Base-by-base conservation (phyloP, 2,797 vertebrate species). In the Sphaeramia orbicularis region DNA sequence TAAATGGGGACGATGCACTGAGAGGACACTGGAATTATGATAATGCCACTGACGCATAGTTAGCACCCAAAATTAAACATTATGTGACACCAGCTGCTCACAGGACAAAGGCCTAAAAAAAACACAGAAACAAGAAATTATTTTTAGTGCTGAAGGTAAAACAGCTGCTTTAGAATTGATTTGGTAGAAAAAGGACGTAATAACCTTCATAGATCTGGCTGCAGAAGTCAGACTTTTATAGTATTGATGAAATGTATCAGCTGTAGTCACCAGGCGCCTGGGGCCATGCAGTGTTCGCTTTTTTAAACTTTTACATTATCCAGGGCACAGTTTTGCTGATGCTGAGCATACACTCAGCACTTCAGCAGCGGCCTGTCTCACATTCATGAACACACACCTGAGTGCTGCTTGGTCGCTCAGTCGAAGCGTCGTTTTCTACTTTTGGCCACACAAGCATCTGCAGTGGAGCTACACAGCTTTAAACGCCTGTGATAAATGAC, bases 221-320 rank as follows among this genome's bases (percentile, higher is more conserved):
- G 35, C 40, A 65, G 24, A 59, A 58, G 61, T 64, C 59, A 48
- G 32, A 44, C 32, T 41, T 59, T 65, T 74, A 63, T 27, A 19
- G 42, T 58, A 52, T 41, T 75, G 70, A 71, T 76, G 50, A 78
- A 78, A 80, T 53, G 38, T 43, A 73, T 74, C 54, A 62, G 74
- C 66, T 67, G 52, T 4, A 58, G 65, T 57, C 71, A 59, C 71
- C 3, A 1, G 19, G 3, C 7, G 67, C 74, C 70, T 0, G 56
- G 40, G 54, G 67, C 48, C 0, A 55, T 30, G 65, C 53, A 35
- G 3, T 38, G 54, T 18, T 75, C 10, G 3, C 45, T 44, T 70
- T 55, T 72, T 52, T 45, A 57, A 74, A 74, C 70, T 63, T 84
- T 53, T 61, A 64, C 54, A 71, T 80, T 70, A 78, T 77, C 66